phyloP scores from a whole-genome alignment of 2,888 invertebrate genomes.

The Entomobrya proxima region DNA sequence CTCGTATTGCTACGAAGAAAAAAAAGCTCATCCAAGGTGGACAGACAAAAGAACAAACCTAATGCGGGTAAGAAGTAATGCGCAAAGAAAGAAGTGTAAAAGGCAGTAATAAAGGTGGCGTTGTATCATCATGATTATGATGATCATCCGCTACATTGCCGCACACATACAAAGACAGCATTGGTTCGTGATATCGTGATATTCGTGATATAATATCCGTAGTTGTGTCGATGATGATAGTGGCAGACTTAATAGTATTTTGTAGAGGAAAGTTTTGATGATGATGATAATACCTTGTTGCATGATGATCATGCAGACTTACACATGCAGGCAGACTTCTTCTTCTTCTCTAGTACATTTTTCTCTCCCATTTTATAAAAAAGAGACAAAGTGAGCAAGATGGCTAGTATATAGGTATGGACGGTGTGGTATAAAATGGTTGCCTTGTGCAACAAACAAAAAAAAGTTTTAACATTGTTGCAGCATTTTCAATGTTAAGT shows the following conservation, averaged over 20 bases:
- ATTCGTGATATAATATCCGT: background rate
- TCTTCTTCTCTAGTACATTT: background rate
- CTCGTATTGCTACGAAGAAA: background rate
- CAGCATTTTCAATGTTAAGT: constrained; percentile 9
- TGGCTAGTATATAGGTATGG: constrained; percentile 23
- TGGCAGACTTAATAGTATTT: background rate
- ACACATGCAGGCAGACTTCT: background rate
- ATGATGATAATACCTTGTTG: constrained; percentile 14
- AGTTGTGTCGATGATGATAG: background rate
- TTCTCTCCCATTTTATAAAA: constrained; percentile 3
- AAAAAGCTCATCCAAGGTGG: background rate
- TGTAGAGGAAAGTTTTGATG: background rate
- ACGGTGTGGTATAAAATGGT: constrained; percentile 12
- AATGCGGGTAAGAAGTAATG: constrained; percentile 46
- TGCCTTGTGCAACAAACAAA: background rate
- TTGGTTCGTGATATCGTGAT: too few species aligned
- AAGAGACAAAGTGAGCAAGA: background rate
- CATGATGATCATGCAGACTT: background rate
- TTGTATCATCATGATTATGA: background rate
- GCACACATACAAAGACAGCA: background rate
- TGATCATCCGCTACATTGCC: background rate
- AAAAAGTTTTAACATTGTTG: constrained; percentile 54
- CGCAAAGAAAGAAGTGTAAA: background rate
- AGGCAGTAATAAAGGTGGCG: constrained; percentile 27
- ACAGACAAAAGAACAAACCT: constrained; percentile 10